Evolutionary conservation across 2,888 invertebrate genomes (phyloP).

Genomic region (Torymus tubicola): DNA sequence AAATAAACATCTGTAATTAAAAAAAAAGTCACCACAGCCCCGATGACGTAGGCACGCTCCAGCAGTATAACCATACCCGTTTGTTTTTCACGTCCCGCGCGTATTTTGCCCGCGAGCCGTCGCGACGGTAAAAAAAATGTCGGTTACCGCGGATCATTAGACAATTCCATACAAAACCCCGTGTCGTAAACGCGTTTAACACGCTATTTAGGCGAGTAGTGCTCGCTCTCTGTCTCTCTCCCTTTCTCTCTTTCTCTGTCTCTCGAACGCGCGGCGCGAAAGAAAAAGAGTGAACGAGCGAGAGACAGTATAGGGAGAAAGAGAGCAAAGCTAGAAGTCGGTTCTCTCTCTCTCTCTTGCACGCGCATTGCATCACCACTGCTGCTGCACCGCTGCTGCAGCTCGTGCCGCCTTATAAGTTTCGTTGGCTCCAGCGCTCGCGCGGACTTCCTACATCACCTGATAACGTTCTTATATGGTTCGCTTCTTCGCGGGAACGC

Average conservation of each 20-base stretch:
- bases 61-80: conserved; percentile 4
- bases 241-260: no score
- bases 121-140: conserved; percentile 28
- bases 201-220: conserved; percentile 46
- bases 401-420: conserved; percentile 64
- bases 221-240: no score
- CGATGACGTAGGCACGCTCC: no score
- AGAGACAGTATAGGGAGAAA: conserved; percentile 2
- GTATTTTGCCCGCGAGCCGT: background rate
- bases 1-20: no score
- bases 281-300: background rate
- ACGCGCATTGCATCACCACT: conserved; percentile 21
- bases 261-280: background rate
- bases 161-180: conserved; percentile 48
- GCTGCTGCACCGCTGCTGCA: background rate
- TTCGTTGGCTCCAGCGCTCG: conserved; percentile 62
- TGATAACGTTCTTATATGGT: conserved; percentile 70
- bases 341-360: background rate
- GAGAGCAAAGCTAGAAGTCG: conserved; percentile 34
- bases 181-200: conserved; percentile 50
- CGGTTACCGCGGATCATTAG: conserved; percentile 44
- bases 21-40: no score
- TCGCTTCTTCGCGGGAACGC: conserved; percentile 54
- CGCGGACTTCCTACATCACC: conserved; percentile 69
- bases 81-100: conserved; percentile 16